Evolutionary conservation across 2,888 invertebrate species (phyloP).

Genomic region (Plebejus anna): DNA sequence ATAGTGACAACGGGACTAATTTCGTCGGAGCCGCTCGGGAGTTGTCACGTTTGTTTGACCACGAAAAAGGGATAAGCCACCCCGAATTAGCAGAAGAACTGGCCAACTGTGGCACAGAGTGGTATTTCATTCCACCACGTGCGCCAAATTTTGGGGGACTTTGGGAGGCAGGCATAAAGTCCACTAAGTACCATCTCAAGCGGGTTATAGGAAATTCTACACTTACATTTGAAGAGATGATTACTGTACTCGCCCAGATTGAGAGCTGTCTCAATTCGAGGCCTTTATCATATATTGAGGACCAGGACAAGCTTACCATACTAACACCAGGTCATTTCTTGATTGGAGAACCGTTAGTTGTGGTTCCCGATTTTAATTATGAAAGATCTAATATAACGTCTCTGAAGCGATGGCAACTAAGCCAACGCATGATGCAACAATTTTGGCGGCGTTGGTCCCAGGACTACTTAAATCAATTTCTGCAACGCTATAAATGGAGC

Average conservation of each 20-base stretch:
- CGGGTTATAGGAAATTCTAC: slow-evolving; percentile 33
- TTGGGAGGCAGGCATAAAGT: slow-evolving; percentile 40
- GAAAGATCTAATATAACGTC: not conserved
- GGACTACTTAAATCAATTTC: not conserved
- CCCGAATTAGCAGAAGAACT: too few species aligned
- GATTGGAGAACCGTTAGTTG: slow-evolving; percentile 36
- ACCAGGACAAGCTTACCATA: slow-evolving; percentile 3
- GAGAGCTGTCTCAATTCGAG: slow-evolving; percentile 39
- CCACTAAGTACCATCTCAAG: slow-evolving; percentile 34
- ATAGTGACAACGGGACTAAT: slow-evolving; percentile 36
- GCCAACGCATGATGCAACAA: not conserved
- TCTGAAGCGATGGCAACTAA: slow-evolving; percentile 27
- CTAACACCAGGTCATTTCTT: slow-evolving; percentile 38
- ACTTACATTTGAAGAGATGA: slow-evolving; percentile 36
- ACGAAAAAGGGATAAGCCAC: too few species aligned
- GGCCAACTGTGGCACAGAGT: too few species aligned
- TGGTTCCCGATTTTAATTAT: slow-evolving; percentile 31
- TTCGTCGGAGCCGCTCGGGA: slow-evolving; percentile 35
- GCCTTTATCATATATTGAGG: slow-evolving; percentile 25
- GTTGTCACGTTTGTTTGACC: slow-evolving; percentile 33
- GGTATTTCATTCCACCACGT: slow-evolving; percentile 38
- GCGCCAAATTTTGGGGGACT: slow-evolving; percentile 39
- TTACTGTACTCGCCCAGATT: slow-evolving; percentile 36
- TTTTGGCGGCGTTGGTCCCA: slow-evolving; percentile 26
- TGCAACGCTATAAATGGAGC: not conserved